A percentile compares a stretch with the other conserved stretches of the same genome.
Conservation (phyloP, 2,113 vertebrate species). For the Laticauda laticaudata region DNA sequence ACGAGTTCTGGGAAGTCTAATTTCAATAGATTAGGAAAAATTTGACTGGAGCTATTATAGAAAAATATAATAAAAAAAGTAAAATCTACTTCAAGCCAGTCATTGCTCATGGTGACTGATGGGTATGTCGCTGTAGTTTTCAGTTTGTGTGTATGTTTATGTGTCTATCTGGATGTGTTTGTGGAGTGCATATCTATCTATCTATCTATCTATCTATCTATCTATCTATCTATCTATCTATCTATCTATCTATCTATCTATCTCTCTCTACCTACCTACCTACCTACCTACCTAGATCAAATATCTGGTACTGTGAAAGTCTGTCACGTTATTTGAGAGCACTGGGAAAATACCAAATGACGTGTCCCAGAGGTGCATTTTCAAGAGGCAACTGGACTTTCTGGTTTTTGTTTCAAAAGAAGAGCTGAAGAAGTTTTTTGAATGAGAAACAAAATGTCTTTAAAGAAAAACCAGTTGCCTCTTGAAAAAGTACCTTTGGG, state of each 20-base stretch:
- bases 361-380: neutral
- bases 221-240: no score
- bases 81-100: neutral
- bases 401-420: no score
- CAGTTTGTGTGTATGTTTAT: neutral
- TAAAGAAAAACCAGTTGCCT: no score
- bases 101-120: neutral
- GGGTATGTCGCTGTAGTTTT: neutral
- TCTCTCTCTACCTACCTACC: no score
- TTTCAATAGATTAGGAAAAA: neutral
- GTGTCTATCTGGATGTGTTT: neutral
- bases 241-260: no score
- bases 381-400: no score
- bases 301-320: neutral
- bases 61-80: neutral
- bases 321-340: neutral
- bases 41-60: neutral
- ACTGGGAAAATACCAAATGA: constrained; percentile 43
- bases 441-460: no score
- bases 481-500: no score
- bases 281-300: neutral
- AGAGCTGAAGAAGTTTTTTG: no score
- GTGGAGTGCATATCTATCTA: neutral
- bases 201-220: no score
- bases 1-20: neutral